Percentiles rank a stretch among this genome's conserved stretches.
Evolutionary conservation across 2,113 vertebrate genomes (phyloP).

Genomic region (Sapayoa aenigma): DNA sequence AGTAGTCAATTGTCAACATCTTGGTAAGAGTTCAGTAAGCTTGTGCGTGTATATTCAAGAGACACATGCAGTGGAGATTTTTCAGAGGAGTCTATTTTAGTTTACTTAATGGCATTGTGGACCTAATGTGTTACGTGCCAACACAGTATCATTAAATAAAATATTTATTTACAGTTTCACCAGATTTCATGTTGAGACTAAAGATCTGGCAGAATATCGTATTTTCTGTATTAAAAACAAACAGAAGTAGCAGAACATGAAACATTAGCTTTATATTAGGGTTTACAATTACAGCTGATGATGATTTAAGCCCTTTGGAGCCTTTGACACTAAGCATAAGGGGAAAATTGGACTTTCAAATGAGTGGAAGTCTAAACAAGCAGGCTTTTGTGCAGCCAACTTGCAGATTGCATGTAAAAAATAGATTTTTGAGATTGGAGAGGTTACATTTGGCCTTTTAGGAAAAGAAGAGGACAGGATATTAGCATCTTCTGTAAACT

Average conservation of each 20-base stretch:
- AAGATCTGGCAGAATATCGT: not conserved
- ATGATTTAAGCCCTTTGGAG: not conserved
- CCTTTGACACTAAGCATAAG: not conserved
- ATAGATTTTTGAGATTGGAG: not conserved
- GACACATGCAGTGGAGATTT: accelerated
- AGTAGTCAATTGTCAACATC: not conserved
- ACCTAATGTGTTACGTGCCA: not conserved
- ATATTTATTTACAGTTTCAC: not conserved
- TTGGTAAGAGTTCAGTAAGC: not conserved
- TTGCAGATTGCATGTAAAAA: not conserved
- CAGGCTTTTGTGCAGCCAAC: not conserved
- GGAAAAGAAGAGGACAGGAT: not conserved
- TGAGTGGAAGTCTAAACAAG: not conserved
- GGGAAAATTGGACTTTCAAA: conserved; percentile 15
- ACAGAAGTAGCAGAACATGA: not conserved
- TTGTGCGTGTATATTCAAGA: not conserved
- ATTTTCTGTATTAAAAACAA: not conserved
- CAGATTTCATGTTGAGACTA: not conserved
- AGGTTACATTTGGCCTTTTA: not conserved
- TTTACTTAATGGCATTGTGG: not conserved
- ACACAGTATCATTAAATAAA: not conserved
- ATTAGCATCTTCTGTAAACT: conserved; percentile 33
- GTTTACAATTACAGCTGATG: conserved; percentile 15
- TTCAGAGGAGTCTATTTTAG: not conserved
- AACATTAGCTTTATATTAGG: not conserved